Conservation (phyloP, 2,888 invertebrate species). For the Pterostichus niger region DNA sequence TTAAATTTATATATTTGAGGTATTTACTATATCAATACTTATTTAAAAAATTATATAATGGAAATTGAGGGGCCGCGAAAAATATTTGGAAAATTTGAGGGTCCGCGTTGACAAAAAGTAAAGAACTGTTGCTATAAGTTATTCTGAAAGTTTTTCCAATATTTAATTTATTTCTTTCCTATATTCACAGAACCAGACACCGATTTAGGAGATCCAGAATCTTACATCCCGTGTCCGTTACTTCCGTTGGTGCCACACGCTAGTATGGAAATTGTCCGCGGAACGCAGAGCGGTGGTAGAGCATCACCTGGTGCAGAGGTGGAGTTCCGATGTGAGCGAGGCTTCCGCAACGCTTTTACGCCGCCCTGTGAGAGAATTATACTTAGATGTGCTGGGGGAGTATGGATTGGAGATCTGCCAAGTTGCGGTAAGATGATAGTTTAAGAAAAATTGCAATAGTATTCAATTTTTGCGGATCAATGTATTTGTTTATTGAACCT, state of each 20-base stretch:
- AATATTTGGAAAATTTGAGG: too few relatives aligned
- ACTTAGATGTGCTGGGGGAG: conserved; percentile 74
- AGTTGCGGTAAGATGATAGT: conserved; percentile 74
- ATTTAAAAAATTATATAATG: too few relatives aligned
- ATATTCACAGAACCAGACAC: conserved; percentile 68
- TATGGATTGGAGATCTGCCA: conserved; percentile 75
- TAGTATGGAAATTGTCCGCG: conserved; percentile 68
- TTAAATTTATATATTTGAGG: too few relatives aligned
- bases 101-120: too few relatives aligned
- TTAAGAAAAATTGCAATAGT: too few relatives aligned
- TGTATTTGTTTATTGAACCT: too few relatives aligned
- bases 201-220: conserved; percentile 32
- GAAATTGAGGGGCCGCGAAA: too few relatives aligned
- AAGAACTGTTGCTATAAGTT: too few relatives aligned
- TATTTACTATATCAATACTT: too few relatives aligned
- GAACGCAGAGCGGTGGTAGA: conserved; percentile 65
- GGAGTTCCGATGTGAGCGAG: conserved; percentile 73
- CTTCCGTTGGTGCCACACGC: conserved; percentile 61
- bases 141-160: too few relatives aligned
- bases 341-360: conserved; percentile 73
- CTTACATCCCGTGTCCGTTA: conserved; percentile 66
- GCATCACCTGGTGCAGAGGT: conserved; percentile 72
- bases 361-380: conserved; percentile 73
- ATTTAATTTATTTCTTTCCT: neutral
- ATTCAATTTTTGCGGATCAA: too few relatives aligned